phyloP scores from a whole-genome alignment of 23 tunicate species.

The Oikopleura vanhoeffeni region DNA sequence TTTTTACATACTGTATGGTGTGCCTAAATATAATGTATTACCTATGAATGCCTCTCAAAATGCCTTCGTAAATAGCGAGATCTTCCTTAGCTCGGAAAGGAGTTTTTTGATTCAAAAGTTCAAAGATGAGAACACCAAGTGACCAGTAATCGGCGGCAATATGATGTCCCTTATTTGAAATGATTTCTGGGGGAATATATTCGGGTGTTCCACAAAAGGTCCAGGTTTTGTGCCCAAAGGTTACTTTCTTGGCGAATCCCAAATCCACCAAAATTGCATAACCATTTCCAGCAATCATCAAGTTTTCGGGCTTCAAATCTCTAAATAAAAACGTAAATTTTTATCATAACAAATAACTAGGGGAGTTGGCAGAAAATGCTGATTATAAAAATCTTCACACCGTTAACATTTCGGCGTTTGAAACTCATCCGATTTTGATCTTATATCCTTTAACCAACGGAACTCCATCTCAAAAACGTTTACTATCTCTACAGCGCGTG shows the following conservation, averaged over 20 bases:
- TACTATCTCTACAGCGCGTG: too few relatives aligned
- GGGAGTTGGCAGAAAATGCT: too few relatives aligned
- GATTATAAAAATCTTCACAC: too few relatives aligned
- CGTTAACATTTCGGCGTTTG: too few relatives aligned
- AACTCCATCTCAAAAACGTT: too few relatives aligned
- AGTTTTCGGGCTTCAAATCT: constrained; percentile 54
- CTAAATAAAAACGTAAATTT: too few relatives aligned
- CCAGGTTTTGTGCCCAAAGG: constrained; percentile 71
- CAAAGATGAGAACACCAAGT: constrained; percentile 63
- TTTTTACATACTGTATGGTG: too few relatives aligned
- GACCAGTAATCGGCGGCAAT: constrained; percentile 90
- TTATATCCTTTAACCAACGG: too few relatives aligned
- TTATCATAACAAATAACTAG: too few relatives aligned
- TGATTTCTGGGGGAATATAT: constrained; percentile 87
- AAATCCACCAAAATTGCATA: constrained; percentile 70
- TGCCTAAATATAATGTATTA: too few relatives aligned
- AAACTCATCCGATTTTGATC: too few relatives aligned
- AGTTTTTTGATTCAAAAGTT: constrained; percentile 63
- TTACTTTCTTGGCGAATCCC: constrained; percentile 66
- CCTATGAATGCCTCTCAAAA: neutral
- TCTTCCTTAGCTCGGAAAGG: constrained; percentile 32
- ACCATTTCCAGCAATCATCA: constrained; percentile 51
- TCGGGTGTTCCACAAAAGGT: constrained; percentile 98
- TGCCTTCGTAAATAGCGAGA: constrained; percentile 9
- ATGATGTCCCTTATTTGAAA: constrained; percentile 66